Percentiles rank a stretch among this genome's conserved stretches.
phyloP scores from a whole-genome alignment of 2,888 invertebrate genomes.

The Nyleta sp. region DNA sequence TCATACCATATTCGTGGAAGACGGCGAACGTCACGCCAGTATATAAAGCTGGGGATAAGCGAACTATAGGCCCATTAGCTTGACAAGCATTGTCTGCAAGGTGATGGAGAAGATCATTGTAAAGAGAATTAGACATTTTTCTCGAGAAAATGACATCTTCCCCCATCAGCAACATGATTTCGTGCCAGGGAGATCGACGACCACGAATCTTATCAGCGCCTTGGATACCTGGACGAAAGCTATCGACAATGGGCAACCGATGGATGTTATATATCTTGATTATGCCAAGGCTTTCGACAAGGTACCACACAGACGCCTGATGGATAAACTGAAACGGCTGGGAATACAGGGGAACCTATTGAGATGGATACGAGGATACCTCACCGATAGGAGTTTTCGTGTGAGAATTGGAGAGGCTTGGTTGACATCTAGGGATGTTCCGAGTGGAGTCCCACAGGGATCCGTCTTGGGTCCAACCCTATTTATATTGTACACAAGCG shows the following conservation, averaged over 20 bases:
- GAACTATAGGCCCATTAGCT: conserved; percentile 6
- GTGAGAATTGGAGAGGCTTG: not conserved
- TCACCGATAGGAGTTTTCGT: not conserved
- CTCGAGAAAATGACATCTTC: not conserved
- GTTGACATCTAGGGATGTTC: not conserved
- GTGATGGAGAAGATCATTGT: not conserved
- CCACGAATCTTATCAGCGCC: not conserved
- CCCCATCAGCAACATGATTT: conserved; percentile 3
- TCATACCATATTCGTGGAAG: no score
- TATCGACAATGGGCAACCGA: not conserved
- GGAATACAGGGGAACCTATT: not conserved
- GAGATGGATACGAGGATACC: not conserved
- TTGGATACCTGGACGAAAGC: not conserved
- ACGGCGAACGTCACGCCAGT: not conserved
- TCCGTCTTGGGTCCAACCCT: not conserved
- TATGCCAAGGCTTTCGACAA: conserved; percentile 5
- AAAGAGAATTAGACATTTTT: not conserved
- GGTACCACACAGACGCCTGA: not conserved
- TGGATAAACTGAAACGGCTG: not conserved
- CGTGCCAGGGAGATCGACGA: not conserved
- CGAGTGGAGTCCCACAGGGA: not conserved
- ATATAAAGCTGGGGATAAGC: not conserved
- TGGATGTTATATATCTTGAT: not conserved
- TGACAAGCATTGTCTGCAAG: conserved; percentile 12
- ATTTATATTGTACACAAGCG: not conserved